Conservation (phyloP, 2,113 vertebrate species). For the Nothobranchius kuhntae region DNA sequence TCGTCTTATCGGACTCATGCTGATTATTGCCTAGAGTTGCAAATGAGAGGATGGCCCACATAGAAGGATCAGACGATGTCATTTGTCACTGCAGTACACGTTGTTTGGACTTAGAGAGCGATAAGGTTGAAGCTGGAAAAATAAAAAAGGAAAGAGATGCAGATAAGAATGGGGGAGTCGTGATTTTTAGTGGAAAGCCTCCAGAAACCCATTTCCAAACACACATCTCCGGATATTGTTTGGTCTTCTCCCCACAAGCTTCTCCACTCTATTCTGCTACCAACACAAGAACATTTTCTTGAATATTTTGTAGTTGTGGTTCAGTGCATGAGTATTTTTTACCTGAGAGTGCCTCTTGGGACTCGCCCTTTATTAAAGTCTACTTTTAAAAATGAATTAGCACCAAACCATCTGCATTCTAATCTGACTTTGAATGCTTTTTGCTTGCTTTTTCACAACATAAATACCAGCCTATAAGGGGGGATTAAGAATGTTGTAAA, state of each 20-base stretch:
- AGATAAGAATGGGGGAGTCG: background rate
- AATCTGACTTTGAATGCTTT: no score
- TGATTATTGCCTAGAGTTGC: constrained; percentile 21
- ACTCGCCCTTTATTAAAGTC: background rate
- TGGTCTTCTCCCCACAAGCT: constrained; percentile 17
- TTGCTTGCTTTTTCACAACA: background rate
- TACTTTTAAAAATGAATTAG: no score
- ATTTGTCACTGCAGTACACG: constrained; percentile 16
- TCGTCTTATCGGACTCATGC: constrained; percentile 3
- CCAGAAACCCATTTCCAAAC: constrained; percentile 9
- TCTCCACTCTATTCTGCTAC: constrained; percentile 25
- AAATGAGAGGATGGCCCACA: constrained; percentile 32
- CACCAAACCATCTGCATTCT: background rate
- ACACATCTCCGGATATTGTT: constrained; percentile 25
- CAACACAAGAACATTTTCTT: constrained; percentile 25
- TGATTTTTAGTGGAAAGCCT: constrained; percentile 7
- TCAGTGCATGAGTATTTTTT: background rate
- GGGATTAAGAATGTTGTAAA: constrained; percentile 6
- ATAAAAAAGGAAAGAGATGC: background rate
- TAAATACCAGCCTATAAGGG: background rate
- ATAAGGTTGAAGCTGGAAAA: constrained; percentile 9
- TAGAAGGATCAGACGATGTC: constrained; percentile 37
- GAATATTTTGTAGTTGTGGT: background rate
- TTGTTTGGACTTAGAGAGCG: constrained; percentile 23
- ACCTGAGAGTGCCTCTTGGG: background rate